Conservation (phyloP, 2,888 invertebrate genomes). For the Zelleria hepariella region DNA sequence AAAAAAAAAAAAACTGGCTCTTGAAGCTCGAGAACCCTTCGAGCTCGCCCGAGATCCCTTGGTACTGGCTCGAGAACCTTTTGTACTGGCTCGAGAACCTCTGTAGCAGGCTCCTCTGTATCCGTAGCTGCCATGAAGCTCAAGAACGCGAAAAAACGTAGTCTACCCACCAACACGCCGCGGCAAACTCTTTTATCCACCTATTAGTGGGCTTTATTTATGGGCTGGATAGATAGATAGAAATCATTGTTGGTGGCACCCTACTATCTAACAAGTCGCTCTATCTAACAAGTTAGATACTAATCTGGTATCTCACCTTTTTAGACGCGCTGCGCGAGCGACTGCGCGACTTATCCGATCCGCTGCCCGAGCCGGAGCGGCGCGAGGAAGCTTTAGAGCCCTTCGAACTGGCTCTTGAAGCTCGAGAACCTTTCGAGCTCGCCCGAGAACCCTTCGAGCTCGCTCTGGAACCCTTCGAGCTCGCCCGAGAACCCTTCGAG, state of each 20-base stretch:
- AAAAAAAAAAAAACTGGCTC: no score
- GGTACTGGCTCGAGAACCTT: slow-evolving; percentile 28
- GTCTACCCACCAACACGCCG: no score
- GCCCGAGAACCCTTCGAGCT: slow-evolving; percentile 36
- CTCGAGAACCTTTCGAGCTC: slow-evolving; percentile 44
- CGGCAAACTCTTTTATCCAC: no score
- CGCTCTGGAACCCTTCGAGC: slow-evolving; percentile 33
- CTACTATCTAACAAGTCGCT: no score
- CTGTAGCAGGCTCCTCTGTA: slow-evolving; percentile 36
- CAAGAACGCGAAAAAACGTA: no score
- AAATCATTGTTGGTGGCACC: no score
- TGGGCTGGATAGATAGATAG: no score
- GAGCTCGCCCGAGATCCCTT: slow-evolving; percentile 40
- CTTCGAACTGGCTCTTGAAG: not conserved
- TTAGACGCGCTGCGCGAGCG: not conserved
- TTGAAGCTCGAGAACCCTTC: slow-evolving; percentile 33
- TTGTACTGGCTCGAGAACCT: slow-evolving; percentile 45
- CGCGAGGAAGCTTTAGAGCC: not conserved
- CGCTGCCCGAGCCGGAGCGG: slow-evolving; percentile 3
- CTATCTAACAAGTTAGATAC: no score
- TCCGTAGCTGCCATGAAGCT: no score
- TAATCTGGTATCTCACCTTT: not conserved
- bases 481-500: slow-evolving; percentile 42
- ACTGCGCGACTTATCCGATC: slow-evolving; percentile 1
- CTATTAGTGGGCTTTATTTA: no score